Evolutionary conservation across 2,888 invertebrate species (phyloP).

Genomic region (Busseola fusca): DNA sequence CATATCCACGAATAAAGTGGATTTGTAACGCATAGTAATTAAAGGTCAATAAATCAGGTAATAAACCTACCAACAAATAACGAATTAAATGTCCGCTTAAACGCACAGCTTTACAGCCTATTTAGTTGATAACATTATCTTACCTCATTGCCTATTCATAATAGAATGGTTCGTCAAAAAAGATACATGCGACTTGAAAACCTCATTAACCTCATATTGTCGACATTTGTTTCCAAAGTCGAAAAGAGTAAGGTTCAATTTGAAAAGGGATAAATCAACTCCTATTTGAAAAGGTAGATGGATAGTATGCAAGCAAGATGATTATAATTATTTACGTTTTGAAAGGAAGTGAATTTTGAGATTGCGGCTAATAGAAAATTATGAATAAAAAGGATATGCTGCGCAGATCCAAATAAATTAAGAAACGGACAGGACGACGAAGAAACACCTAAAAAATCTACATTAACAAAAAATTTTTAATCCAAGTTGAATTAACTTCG

Average conservation of each 20-base stretch:
- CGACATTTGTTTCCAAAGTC: not conserved
- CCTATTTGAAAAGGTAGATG: not conserved
- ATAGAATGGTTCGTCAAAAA: not conserved
- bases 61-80: conserved; percentile 11
- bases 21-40: conserved; percentile 24
- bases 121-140: conserved; percentile 28
- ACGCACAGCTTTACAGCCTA: conserved; percentile 23
- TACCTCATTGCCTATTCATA: conserved; percentile 13
- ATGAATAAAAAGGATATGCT: not conserved
- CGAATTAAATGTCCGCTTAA: conserved; percentile 2
- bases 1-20: conserved; percentile 6
- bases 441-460: not conserved
- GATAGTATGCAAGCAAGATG: not conserved
- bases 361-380: not conserved
- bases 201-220: not conserved
- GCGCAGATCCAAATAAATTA: not conserved
- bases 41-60: conserved; percentile 43
- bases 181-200: not conserved
- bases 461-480: not conserved
- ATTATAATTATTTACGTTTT: not conserved
- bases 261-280: conserved; percentile 3
- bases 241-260: not conserved
- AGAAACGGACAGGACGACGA: not conserved
- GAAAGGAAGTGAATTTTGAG: not conserved
- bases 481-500: not conserved